Percentiles rank a stretch among this genome's conserved stretches.
These are phyloP conservation scores for Acanthochromis polyacanthus DNA, from an alignment of 2,113 vertebrate genomes.

Conservation along the genomic window DNA sequence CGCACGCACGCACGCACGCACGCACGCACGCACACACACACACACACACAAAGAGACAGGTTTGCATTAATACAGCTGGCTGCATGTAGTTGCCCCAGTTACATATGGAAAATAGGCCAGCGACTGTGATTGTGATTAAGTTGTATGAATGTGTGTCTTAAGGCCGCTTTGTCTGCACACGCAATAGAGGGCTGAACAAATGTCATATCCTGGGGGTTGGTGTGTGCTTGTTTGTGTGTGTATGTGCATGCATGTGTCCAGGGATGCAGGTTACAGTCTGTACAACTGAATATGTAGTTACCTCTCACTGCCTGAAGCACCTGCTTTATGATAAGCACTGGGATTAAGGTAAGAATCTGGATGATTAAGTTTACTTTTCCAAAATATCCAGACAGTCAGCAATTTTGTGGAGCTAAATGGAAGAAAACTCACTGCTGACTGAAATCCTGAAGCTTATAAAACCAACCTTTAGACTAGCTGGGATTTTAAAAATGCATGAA, in stretches of 20 bases:
- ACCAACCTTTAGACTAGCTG: neutral
- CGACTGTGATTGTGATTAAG: conserved; percentile 24
- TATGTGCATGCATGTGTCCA: neutral
- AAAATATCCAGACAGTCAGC: neutral
- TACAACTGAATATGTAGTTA: neutral
- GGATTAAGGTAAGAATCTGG: conserved; percentile 14
- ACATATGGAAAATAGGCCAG: conserved; percentile 65
- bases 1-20: conserved; percentile 2
- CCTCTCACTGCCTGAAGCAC: neutral
- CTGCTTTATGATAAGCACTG: neutral
- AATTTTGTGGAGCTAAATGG: neutral
- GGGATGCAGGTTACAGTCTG: neutral
- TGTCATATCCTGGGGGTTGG: neutral
- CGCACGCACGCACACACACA: conserved; percentile 12
- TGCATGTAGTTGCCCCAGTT: conserved; percentile 68
- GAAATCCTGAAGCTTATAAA: neutral
- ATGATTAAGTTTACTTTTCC: neutral
- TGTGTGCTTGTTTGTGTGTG: conserved; percentile 6
- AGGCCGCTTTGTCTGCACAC: conserved; percentile 22
- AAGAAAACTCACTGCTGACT: neutral
- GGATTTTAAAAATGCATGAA: neutral
- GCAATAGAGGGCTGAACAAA: conserved; percentile 18
- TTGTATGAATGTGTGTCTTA: conserved; percentile 39
- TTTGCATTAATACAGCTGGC: conserved; percentile 59
- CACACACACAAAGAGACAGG: neutral